Evolutionary conservation across 2,888 invertebrate genomes (phyloP).

Genomic region (Adelphocoris suturalis): DNA sequence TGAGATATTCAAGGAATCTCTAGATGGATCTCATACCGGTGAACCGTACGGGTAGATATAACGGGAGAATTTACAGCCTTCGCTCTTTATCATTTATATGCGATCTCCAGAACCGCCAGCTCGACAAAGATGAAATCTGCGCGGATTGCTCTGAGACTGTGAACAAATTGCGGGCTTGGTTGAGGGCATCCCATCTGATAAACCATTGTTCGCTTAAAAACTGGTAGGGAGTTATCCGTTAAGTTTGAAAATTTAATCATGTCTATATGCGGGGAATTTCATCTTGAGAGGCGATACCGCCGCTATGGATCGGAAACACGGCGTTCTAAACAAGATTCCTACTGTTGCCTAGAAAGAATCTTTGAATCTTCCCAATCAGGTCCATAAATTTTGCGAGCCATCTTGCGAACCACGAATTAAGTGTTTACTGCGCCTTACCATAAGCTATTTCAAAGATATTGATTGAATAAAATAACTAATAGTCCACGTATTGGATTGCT

Average conservation of each 20-base stretch:
- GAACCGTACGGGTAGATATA: constrained; percentile 28
- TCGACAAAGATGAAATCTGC: constrained; percentile 42
- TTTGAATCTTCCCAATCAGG: background rate
- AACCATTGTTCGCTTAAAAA: constrained; percentile 29
- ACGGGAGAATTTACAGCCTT: constrained; percentile 41
- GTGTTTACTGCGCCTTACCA: background rate
- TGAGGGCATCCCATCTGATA: constrained; percentile 28
- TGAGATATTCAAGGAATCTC: constrained; percentile 22
- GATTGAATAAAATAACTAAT: background rate
- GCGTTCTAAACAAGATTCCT: background rate
- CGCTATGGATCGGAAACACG: background rate
- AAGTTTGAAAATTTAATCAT: constrained; percentile 32
- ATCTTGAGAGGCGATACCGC: constrained; percentile 17
- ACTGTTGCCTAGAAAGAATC: background rate
- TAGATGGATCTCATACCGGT: constrained; percentile 9
- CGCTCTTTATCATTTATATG: constrained; percentile 18
- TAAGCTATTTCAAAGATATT: background rate
- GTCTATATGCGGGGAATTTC: constrained; percentile 32
- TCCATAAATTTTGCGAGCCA: background rate
- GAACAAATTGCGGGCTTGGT: constrained; percentile 39
- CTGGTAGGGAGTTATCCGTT: constrained; percentile 35
- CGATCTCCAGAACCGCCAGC: constrained; percentile 40
- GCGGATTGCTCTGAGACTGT: constrained; percentile 22
- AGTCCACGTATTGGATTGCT: background rate
- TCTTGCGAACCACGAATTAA: background rate